A percentile compares a stretch with the other conserved stretches of the same genome.
phyloP scores from a whole-genome alignment of 2,888 invertebrate species.

The Heliconius ismenius region DNA sequence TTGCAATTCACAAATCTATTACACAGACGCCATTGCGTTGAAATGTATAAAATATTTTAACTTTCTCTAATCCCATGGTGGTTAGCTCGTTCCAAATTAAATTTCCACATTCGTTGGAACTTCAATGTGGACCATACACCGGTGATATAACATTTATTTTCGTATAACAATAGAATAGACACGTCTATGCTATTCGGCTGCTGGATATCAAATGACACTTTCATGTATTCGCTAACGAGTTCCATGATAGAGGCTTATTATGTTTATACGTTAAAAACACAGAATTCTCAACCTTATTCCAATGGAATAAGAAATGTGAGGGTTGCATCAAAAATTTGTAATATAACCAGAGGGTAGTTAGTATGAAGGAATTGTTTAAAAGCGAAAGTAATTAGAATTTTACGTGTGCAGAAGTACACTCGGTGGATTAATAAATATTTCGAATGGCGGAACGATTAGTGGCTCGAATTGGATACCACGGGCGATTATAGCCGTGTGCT shows the following conservation, averaged over 20 bases:
- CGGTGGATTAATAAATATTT: constrained; percentile 48
- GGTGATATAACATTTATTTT: constrained; percentile 54
- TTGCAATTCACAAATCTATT: constrained; percentile 20
- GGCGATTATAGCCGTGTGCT: background rate
- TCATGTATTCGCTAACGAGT: constrained; percentile 73
- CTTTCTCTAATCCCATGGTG: constrained; percentile 66
- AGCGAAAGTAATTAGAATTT: constrained; percentile 61
- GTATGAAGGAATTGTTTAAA: constrained; percentile 69
- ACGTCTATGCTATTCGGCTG: constrained; percentile 55
- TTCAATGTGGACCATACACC: constrained; percentile 54
- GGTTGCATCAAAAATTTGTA: constrained; percentile 47
- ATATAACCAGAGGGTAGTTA: constrained; percentile 51
- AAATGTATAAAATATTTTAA: constrained; percentile 64
- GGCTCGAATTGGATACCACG: constrained; percentile 13
- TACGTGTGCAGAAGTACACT: constrained; percentile 51
- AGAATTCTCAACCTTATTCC: constrained; percentile 55
- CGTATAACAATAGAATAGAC: constrained; percentile 42
- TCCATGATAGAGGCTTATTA: constrained; percentile 62
- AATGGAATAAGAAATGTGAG: constrained; percentile 45
- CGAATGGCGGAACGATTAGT: constrained; percentile 41
- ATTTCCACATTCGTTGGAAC: constrained; percentile 25
- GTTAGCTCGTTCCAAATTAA: constrained; percentile 25
- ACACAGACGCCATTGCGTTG: background rate
- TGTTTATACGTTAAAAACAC: constrained; percentile 49
- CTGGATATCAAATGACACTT: constrained; percentile 73